Evolutionary conservation across 2,797 vertebrate species (phyloP), one percentile per base, ranked within the genome.

Genomic region (Sebastes wilsoni): DNA sequence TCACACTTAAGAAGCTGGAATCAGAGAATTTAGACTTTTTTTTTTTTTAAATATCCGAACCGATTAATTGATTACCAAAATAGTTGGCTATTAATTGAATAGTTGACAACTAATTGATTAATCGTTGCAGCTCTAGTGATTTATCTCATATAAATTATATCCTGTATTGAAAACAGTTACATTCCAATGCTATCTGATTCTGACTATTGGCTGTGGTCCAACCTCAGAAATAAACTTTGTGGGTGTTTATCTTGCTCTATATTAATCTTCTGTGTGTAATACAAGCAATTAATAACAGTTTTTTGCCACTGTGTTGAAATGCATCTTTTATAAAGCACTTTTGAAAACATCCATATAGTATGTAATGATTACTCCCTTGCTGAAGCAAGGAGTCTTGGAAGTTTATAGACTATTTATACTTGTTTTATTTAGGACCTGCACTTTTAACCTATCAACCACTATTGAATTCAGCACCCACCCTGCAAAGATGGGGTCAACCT

Each of bases 271-370:
- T 52, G 49, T 20, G 6, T 64, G 4, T 64, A 28, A 25, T 56
- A 16, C 3, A 20, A 14, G 11, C 14, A 16, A 54, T 54, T n/a
- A 73, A 20, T 9, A 79, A 71, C 64, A 70, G 18, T 52, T 23
- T 42, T 64, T 60, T 23, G 2, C 28, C 27, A 38, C 38, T 20
- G 23, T 5, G 11, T 54, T 20, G 7, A 81, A 70, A 77, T 88
- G 5, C 77, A 90, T 80, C 5, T 79, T 89, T 92, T 66, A 87
- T 85, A 7, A 82, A 13, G 49, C 30, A 60, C 76, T 74, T 67
- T 72, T 1, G 54, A 66, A 83, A 84, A 58, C 64, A 32, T 74
- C 49, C 59, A 36, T 66, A 59, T 59, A 49, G 61, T 58, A 49
- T 69, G 49, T 32, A 82, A 64, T 5, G 7, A 5, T 78, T 34